Evolutionary conservation across 2,113 vertebrate genomes (phyloP).

Genomic region (Leucopsar rothschildi): DNA sequence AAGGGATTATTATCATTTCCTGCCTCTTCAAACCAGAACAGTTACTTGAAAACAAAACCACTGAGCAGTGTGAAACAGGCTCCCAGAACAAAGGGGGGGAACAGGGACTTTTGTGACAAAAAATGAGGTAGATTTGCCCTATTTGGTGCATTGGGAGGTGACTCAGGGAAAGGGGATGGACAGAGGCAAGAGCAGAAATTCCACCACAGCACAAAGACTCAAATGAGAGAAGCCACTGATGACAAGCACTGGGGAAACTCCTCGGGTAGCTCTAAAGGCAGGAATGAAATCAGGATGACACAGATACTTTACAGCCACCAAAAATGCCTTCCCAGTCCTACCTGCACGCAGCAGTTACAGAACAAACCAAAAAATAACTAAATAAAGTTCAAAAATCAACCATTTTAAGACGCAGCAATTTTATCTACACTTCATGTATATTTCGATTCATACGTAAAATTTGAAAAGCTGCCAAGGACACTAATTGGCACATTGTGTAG

Average conservation of each 20-base stretch:
- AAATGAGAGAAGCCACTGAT: not conserved
- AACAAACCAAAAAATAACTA: not conserved
- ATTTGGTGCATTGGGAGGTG: accelerated
- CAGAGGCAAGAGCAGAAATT: not conserved
- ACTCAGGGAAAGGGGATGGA: not conserved
- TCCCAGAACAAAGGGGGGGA: not conserved
- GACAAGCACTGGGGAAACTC: not conserved
- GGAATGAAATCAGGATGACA: not conserved
- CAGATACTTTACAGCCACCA: not conserved
- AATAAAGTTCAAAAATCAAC: not conserved
- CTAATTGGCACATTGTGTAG: not conserved
- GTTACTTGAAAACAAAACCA: not conserved
- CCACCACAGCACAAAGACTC: not conserved
- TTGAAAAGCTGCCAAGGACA: not conserved
- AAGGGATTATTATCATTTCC: not conserved
- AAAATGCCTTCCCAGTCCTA: not conserved
- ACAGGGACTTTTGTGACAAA: not conserved
- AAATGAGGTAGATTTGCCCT: accelerated
- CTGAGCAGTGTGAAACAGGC: not conserved
- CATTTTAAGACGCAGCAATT: not conserved
- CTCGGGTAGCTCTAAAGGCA: not conserved
- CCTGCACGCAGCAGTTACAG: not conserved
- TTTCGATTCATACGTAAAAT: not conserved
- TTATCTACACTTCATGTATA: not conserved
- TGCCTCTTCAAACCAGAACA: not conserved